Evolutionary conservation across 2,113 vertebrate species (phyloP), one percentile per base, ranked within the genome.

Genomic region (Macquaria australasica): DNA sequence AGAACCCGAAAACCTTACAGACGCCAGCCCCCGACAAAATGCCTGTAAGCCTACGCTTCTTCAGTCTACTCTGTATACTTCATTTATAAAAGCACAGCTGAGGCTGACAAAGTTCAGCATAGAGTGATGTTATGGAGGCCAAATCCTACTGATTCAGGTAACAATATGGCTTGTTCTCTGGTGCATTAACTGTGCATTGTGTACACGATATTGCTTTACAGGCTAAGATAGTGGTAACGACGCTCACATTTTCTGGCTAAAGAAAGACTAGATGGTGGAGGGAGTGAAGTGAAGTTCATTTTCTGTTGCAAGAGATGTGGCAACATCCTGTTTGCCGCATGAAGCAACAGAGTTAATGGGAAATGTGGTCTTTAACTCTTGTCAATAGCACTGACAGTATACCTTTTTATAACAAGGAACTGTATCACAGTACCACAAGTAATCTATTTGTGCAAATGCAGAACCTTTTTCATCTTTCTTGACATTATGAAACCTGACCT

Each of bases 1-100:
- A 93, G 89, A 97, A 94, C 88, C 89, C 73, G 23, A 94, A 68
- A 72, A 83, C 41, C 69, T 87, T 86, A 53, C 82, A 58, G 63
- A 43, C 55, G 1, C 18, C 59, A 6, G 58, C 55, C 0, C 4
- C 79, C 0, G 73, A 67, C 16, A 66, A 43, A 31, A 77, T 55
- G 5, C 55, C 71, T 15, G 91, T 93, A 80, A 67, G 91, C 78
- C 55, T 1, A 1, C 16, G 0, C 16, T 10, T 2, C 71, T 74
- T 58, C 6, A 64, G 3, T 16, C 64, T 9, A 2, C 37, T 60
- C 6, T 20, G 8, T 58, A 5, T n/a, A 23, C 39, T 39, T 31
- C 1, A 16, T 63, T 58, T 8, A 7, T 41, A 7, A 71, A 14
- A 45, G 45, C 45, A 45, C 3, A 45, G 45, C 14, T 45, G 12